phyloP scores from a whole-genome alignment of 1,140 invertebrate genomes.

The Goniozus legneri region DNA sequence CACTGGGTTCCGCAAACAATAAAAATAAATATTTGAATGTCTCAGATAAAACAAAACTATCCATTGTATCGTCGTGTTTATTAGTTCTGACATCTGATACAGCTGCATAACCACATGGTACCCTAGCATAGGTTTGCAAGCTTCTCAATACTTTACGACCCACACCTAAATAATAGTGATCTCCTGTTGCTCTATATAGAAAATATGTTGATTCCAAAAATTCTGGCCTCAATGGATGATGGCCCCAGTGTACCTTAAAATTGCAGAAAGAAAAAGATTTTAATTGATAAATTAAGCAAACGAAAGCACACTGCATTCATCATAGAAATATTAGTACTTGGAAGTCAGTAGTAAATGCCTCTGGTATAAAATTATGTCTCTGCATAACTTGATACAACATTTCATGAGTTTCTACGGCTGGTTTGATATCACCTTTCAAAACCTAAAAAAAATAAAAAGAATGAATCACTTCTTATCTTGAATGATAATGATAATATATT shows the following conservation, averaged over 20 bases:
- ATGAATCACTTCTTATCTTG: constrained; percentile 9
- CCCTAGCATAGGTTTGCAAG: constrained; percentile 84
- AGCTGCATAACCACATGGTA: constrained; percentile 95
- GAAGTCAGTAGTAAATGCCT: constrained; percentile 94
- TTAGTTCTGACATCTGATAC: constrained; percentile 92
- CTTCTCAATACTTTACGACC: constrained; percentile 88
- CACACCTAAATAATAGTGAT: constrained; percentile 93
- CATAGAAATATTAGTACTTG: too few species aligned
- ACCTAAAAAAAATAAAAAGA: constrained; percentile 54
- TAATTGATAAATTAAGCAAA: constrained; percentile 3
- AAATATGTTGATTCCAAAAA: constrained; percentile 99
- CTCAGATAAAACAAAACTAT: constrained; percentile 96
- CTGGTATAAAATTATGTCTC: constrained; percentile 95
- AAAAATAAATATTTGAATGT: constrained; percentile 97
- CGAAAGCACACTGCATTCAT: too few species aligned
- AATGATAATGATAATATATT: constrained; percentile 22
- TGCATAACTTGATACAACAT: constrained; percentile 97
- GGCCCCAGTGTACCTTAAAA: constrained; percentile 90
- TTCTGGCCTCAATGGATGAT: constrained; percentile 94
- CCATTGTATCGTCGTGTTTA: constrained; percentile 91
- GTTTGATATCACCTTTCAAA: constrained; percentile 89
- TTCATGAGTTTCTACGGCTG: constrained; percentile 95
- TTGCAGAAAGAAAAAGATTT: neutral
- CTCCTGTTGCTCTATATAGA: constrained; percentile 89
- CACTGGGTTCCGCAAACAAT: constrained; percentile 85